Percentiles rank a stretch among this genome's conserved stretches.
Conservation (phyloP, 2,797 vertebrate species). For the Tadarida brasiliensis region DNA sequence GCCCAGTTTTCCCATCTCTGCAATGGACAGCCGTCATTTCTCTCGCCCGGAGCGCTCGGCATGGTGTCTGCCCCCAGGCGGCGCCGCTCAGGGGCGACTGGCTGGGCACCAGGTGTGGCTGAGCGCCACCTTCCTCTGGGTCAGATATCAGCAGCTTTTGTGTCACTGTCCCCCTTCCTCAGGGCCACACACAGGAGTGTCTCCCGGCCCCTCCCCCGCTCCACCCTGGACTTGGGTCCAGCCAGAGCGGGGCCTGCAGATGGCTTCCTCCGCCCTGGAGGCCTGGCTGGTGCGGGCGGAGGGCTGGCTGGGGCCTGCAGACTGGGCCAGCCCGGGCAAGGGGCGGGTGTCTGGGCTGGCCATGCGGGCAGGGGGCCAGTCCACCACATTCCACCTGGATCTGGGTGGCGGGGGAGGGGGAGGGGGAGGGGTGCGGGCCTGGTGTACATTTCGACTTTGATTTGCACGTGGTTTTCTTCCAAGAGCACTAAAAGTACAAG, state of each 20-base stretch:
- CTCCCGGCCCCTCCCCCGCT: fast-evolving
- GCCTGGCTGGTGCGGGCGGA: neutral
- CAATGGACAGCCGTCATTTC: fast-evolving
- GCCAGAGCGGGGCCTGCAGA: fast-evolving
- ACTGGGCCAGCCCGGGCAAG: neutral
- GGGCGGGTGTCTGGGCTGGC: neutral
- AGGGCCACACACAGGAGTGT: fast-evolving
- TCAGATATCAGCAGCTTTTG: fast-evolving
- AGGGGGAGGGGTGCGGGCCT: neutral
- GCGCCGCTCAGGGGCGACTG: fast-evolving
- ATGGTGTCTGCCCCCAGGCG: fast-evolving
- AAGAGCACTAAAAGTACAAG: neutral
- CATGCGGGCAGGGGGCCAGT: fast-evolving
- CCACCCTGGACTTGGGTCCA: neutral
- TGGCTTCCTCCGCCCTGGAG: neutral
- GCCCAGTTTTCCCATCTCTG: fast-evolving
- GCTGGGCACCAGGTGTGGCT: neutral
- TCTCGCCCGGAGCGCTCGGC: fast-evolving
- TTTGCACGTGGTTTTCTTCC: neutral
- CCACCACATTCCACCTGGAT: fast-evolving
- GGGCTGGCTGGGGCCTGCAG: neutral
- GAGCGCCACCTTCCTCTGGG: fast-evolving
- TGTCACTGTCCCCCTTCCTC: neutral
- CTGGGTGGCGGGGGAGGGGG: fast-evolving
- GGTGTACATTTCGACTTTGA: fast-evolving